Evolutionary conservation across 2,797 vertebrate species (phyloP).

Genomic region (Enteromius afrohamiltoni): DNA sequence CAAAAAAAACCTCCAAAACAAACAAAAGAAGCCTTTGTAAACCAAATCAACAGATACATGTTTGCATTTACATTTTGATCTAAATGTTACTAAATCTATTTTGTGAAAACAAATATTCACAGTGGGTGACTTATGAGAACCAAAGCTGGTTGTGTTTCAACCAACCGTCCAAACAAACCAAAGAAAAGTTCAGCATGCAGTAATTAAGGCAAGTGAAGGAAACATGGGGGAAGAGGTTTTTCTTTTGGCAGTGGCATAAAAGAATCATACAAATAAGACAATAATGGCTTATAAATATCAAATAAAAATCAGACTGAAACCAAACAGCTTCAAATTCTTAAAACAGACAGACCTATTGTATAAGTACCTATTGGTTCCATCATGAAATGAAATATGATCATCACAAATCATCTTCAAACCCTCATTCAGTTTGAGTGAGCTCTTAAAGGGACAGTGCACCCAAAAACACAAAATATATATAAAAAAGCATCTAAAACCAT

Average conservation of each 20-base stretch:
- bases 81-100: not conserved
- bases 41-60: not conserved
- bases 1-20: not conserved
- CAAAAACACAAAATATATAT: not conserved
- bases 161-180: constrained; percentile 8
- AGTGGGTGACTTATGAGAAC: constrained; percentile 4
- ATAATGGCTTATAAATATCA: constrained; percentile 16
- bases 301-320: not conserved
- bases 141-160: constrained; percentile 14
- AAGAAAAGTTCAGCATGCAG: constrained; percentile 38
- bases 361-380: not conserved
- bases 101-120: constrained; percentile 23
- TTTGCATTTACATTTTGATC: not conserved
- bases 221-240: not conserved
- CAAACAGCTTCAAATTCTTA: not conserved
- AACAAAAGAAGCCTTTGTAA: not conserved
- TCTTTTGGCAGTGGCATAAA: constrained; percentile 21
- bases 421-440: not conserved
- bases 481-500: not conserved
- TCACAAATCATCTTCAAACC: constrained; percentile 12
- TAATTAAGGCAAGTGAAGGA: constrained; percentile 43
- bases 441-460: constrained; percentile 12
- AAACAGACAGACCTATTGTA: not conserved
- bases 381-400: constrained; percentile 5
- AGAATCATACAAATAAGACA: constrained; percentile 29